Percentiles rank a stretch among this genome's conserved stretches.
phyloP scores from a whole-genome alignment of 2,888 invertebrate genomes.

The Auanema freiburgensis region DNA sequence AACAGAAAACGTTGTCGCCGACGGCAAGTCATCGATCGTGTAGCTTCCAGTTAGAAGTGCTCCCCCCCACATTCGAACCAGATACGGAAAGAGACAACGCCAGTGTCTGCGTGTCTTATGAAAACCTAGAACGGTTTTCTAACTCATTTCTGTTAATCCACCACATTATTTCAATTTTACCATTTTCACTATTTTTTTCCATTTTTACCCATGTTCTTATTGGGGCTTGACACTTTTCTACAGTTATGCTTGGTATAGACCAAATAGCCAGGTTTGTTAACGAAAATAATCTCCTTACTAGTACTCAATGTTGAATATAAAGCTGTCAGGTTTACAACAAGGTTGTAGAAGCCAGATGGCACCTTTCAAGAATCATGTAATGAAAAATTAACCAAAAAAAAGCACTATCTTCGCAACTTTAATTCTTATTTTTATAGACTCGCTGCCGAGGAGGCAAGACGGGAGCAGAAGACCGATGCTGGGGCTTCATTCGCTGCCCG shows the following conservation, averaged over 20 bases:
- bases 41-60: no score
- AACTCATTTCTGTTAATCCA: not conserved
- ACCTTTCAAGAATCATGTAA: no score
- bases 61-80: no score
- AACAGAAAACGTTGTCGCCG: no score
- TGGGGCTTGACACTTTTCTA: not conserved
- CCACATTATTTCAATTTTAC: not conserved
- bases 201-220: slow-evolving; percentile 1
- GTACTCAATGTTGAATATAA: no score
- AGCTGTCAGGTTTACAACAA: no score
- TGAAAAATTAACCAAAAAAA: no score
- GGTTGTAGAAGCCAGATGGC: no score
- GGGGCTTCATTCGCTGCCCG: slow-evolving; percentile 36
- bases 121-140: no score
- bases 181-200: not conserved
- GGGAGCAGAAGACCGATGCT: slow-evolving; percentile 56
- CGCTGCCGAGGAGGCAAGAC: slow-evolving; percentile 62
- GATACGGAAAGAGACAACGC: no score
- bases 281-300: not conserved
- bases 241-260: slow-evolving; percentile 59
- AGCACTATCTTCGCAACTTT: not conserved
- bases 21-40: no score
- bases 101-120: no score
- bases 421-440: slow-evolving; percentile 43
- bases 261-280: slow-evolving; percentile 56